Evolutionary conservation across 2,888 invertebrate genomes (phyloP).

Genomic region (Eretmocerus hayati): DNA sequence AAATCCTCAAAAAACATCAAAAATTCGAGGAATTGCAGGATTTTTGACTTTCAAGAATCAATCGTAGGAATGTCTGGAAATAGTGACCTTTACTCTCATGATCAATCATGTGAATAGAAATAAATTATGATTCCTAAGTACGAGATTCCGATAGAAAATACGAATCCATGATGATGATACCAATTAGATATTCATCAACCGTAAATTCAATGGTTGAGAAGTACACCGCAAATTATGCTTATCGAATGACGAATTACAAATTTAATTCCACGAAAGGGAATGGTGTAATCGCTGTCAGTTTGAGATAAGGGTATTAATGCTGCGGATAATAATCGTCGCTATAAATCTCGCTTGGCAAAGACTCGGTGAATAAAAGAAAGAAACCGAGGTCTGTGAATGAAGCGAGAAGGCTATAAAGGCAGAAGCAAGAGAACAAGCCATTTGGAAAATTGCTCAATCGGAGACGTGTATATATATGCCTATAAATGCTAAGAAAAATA

Average conservation of each 20-base stretch:
- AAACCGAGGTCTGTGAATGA: neutral
- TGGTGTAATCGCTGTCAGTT: neutral
- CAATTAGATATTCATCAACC: too few species aligned
- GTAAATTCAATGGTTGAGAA: neutral
- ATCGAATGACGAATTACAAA: constrained; percentile 3
- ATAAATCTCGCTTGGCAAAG: constrained; percentile 12
- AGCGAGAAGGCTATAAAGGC: neutral
- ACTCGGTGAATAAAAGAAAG: neutral
- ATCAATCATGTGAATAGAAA: too few species aligned
- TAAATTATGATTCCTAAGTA: too few species aligned
- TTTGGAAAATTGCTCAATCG: neutral
- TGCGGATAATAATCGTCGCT: constrained; percentile 14
- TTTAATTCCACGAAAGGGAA: constrained; percentile 5
- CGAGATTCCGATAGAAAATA: too few species aligned
- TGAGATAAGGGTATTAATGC: constrained; percentile 15
- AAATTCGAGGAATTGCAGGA: too few species aligned
- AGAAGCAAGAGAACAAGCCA: neutral
- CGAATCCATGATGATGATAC: too few species aligned
- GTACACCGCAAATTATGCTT: neutral
- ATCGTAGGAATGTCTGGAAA: too few species aligned
- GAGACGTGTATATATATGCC: neutral
- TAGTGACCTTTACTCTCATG: too few species aligned
- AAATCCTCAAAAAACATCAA: too few species aligned
- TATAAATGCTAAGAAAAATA: too few species aligned
- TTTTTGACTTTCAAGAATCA: too few species aligned